Evolutionary conservation across 2,113 vertebrate species (phyloP), one percentile per base, ranked within the genome.

Genomic region (Laticauda laticaudata): DNA sequence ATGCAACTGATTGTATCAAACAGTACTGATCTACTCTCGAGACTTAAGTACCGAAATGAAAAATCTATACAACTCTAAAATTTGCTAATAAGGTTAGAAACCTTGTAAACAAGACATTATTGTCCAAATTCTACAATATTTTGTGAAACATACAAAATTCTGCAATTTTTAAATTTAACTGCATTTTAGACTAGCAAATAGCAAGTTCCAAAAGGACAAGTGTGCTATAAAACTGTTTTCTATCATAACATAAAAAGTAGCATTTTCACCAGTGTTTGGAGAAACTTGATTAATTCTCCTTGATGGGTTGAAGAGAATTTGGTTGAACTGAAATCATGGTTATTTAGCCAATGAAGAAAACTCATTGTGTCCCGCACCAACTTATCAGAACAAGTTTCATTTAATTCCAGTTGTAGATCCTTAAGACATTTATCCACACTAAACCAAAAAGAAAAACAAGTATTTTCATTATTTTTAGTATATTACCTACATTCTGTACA

Each of bases 381-480:
- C 15, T 98, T 98, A 86, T 97, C 97, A 2, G 95, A 87, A 94
- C 92, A 96, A 14, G 97, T 93, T 91, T 98, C 98, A 89, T 97
- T 98, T 94, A 98, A 94, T 94, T 98, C 98, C 39, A 93, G 96
- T 93, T 98, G 98, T 92, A 99, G 98, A 89, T 98, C 98, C 96
- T 97, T 98, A 87, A 99, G 97, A 95, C 98, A 98, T 81, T 98
- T 97, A 92, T 99, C 98, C 96, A 99, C 98, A 93, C 99, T 99
- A 94, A 91, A 96, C 93, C 95, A 93, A 95, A 94, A 81, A 85
- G 87, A 87, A 91, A n/a, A 89, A 57, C 0, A 89, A 1, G 0
- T 20, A 90, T 93, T 91, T 88, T 56, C 1, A 93, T n/a, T 3
- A 51, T 26, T 92, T 85, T 7, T 5, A 93, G 88, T 91, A 93